Base-by-base conservation (phyloP, 2,113 vertebrate genomes). In the Lepidothrix coronata region DNA sequence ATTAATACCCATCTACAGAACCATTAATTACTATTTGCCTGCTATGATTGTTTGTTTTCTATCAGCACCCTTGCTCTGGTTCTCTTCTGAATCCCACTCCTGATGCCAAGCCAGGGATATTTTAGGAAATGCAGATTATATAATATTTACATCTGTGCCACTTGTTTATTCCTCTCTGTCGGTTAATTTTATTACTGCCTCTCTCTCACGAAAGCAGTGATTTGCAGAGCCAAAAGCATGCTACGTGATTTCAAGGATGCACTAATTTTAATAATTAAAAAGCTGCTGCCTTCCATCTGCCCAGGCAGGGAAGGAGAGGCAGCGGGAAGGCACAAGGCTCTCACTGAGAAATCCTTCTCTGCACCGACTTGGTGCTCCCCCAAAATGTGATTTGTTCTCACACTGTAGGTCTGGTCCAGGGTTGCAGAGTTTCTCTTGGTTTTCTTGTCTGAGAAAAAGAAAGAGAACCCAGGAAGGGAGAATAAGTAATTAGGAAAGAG, bases 121-220 rank as follows among this genome's bases (percentile, higher is more conserved):
- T 96, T 96, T 93, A 46, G 95, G 96, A 91, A 95, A 79, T 89
- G 85, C 74, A 83, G 92, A 89, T 95, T 96, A 95, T 96, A 90
- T 96, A 97, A 96, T 96, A 95, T 96, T 97, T 96, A 96, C 96
- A 96, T 96, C 97, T 97, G 96, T 95, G 94, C 83, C 81, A 48
- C 89, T 95, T 93, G 89, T 93, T 95, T 94, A 85, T 92, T 88
- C 93, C 93, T 95, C 85, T 89, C 83, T 77, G 83, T 41, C 59
- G 2, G 87, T 91, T 94, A 96, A 94, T 96, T 96, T 89, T 94
- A 92, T 96, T 91, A 62, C 78, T 49, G 86, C 93, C 80, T 44
- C 90, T 91, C 89, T 95, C 84, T 89, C 96, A 65, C 28, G 14
- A 93, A 88, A 88, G 68, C 94, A 74, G 15, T 46, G 89, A 96